phyloP scores from a whole-genome alignment of 2,797 vertebrate genomes.

The Galago senegalensis region DNA sequence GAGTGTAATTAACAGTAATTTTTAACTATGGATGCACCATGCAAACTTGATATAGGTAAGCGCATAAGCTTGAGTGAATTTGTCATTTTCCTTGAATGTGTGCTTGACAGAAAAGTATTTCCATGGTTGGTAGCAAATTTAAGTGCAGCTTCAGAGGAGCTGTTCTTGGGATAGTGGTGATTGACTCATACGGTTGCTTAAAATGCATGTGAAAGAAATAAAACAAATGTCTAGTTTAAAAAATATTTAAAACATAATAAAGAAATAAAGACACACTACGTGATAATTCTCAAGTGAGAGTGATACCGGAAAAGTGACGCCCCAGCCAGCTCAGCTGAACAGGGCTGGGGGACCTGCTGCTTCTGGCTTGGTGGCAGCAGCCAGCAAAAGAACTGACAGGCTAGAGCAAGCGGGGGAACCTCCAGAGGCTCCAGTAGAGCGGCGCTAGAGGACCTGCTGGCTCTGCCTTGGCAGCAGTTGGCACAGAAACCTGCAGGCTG shows the following conservation, averaged over 20 bases:
- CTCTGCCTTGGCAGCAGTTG: no score
- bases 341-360: no score
- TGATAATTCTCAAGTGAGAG: not conserved
- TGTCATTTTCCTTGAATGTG: constrained; percentile 20
- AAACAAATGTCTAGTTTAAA: constrained; percentile 36
- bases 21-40: not conserved
- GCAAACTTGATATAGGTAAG: constrained; percentile 44
- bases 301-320: no score
- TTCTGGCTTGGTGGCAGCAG: no score
- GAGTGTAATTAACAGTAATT: constrained; percentile 72
- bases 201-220: not conserved
- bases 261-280: not conserved
- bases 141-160: not conserved
- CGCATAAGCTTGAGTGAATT: constrained; percentile 54
- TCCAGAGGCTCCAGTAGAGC: no score
- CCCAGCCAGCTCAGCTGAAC: no score
- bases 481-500: no score
- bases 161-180: not conserved
- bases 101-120: constrained; percentile 5
- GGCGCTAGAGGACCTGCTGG: no score
- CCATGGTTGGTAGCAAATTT: constrained; percentile 3
- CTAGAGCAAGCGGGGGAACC: no score
- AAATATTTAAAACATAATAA: not conserved
- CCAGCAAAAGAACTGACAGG: no score
- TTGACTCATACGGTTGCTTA: constrained; percentile 11